phyloP scores from a whole-genome alignment of 2,888 invertebrate species.

The Archips crataeganus region DNA sequence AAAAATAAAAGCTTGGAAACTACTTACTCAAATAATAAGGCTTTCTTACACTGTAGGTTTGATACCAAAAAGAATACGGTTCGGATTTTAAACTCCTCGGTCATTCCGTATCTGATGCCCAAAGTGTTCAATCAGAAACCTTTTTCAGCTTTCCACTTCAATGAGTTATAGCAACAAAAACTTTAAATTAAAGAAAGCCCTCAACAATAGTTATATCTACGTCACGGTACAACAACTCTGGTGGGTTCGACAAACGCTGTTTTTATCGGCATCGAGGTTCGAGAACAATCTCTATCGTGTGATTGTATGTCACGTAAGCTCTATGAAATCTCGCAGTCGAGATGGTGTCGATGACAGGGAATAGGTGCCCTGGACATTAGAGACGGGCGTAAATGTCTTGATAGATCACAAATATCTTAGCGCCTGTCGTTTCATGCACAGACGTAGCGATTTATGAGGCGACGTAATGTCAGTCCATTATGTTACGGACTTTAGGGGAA shows the following conservation, averaged over 20 bases:
- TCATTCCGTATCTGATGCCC: background rate
- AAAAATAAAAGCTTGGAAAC: no score
- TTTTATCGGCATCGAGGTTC: slow-evolving; percentile 21
- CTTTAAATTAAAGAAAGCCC: slow-evolving; percentile 44
- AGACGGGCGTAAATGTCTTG: slow-evolving; percentile 13
- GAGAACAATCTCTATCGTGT: background rate
- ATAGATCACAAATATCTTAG: slow-evolving; percentile 30
- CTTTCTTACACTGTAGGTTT: no score
- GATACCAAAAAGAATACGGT: no score
- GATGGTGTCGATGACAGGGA: background rate
- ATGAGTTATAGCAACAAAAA: slow-evolving; percentile 46
- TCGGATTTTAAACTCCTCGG: no score
- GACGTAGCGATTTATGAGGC: background rate
- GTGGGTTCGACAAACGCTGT: slow-evolving; percentile 61
- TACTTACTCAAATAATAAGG: no score
- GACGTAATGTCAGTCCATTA: background rate
- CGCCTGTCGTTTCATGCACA: slow-evolving; percentile 9
- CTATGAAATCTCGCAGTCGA: background rate
- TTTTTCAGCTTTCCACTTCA: slow-evolving; percentile 36
- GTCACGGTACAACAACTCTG: slow-evolving; percentile 58
- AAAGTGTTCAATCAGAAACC: slow-evolving; percentile 1
- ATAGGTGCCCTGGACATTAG: background rate
- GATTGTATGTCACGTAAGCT: background rate
- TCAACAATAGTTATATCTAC: slow-evolving; percentile 45
- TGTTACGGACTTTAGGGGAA: background rate